Base-by-base conservation (phyloP, 2,797 vertebrate species). In the Salarias fasciatus region DNA sequence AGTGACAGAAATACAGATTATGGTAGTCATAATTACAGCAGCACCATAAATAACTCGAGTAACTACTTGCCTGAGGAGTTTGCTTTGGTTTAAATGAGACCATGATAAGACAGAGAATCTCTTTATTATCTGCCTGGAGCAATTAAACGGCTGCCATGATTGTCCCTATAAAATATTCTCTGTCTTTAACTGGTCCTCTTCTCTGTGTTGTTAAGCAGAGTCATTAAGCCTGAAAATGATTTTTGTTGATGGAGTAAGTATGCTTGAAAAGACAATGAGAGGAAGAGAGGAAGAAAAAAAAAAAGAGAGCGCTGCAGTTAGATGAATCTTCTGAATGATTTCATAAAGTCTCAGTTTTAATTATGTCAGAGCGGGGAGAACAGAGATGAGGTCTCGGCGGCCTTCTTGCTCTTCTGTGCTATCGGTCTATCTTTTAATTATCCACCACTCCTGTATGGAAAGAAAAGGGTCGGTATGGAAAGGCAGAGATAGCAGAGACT, bases 341-440 rank as follows among this genome's bases (percentile, higher is more conserved):
- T 79, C 51, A 55, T 53, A 42, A 77, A 75, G 72, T 79, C 79
- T 75, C 68, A 62, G 50, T 81, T 87, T 90, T 89, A 88, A 90
- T 89, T 79, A 88, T 79, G 75, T 68, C 72, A 59, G 61, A 59
- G 70, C 54, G 13, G 45, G 59, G 67, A 60, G 76, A 84, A 62
- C 48, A 58, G 67, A 68, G 78, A 86, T 62, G 74, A 75, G 79
- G 86, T 82, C 77, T 68, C 69, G 47, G 61, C 55, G 72, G 72
- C 44, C 57, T 61, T 69, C 46, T 69, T 69, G 77, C 79, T 67
- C 80, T 79, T 46, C 47, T 5, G 2, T 13, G 71, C 59, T 85
- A 88, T 89, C 84, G 30, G 37, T 55, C 75, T 57, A 87, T 91
- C 89, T 89, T 89, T 87, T 89, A 89, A 89, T 89, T 89, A 91